Evolutionary conservation across 2,888 invertebrate species (phyloP).

Genomic region (Dicyrtoma fusca): DNA sequence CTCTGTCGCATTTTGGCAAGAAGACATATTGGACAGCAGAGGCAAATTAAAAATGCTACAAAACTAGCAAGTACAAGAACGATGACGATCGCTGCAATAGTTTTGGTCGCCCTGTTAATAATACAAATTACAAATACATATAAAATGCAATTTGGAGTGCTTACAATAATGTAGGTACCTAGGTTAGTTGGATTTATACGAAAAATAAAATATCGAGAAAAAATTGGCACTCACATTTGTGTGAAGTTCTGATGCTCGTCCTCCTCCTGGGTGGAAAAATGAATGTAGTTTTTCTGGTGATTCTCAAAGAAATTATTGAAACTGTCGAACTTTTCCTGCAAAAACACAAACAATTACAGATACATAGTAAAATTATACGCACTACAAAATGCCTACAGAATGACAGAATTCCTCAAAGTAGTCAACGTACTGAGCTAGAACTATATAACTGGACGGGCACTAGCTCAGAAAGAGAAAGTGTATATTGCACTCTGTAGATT

Average conservation of each 20-base stretch:
- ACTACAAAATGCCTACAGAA: no score
- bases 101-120: constrained; percentile 34
- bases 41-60: constrained; percentile 46
- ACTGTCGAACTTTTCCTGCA: no score
- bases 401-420: no score
- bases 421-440: no score
- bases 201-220: neutral
- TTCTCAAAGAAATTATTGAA: no score
- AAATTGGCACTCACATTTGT: neutral
- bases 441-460: no score
- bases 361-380: no score
- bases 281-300: neutral
- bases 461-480: no score
- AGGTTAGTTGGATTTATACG: neutral
- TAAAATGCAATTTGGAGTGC: neutral
- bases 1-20: constrained; percentile 48
- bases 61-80: constrained; percentile 34
- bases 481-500: no score
- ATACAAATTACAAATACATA: neutral
- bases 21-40: constrained; percentile 54
- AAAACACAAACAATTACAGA: no score
- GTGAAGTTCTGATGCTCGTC: neutral
- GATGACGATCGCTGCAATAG: constrained; percentile 41
- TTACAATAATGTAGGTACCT: neutral
- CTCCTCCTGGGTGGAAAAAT: neutral